These are phyloP conservation scores for Rousettus leschenaultii DNA, from an alignment of 2,113 vertebrate species.

Conservation along the genomic window DNA sequence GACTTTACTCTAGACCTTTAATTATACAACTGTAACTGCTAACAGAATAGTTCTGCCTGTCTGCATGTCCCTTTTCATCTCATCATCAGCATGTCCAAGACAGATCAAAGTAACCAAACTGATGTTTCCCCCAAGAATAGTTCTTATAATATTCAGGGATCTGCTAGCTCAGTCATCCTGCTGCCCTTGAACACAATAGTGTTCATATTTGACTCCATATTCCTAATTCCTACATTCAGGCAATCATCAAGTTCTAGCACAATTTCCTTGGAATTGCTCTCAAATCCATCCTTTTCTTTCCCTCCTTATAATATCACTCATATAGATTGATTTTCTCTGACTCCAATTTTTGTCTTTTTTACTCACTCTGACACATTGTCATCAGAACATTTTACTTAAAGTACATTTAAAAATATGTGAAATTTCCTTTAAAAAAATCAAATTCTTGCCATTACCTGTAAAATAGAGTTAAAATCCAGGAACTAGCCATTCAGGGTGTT, in stretches of 20 bases:
- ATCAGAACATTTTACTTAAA: constrained; percentile 22
- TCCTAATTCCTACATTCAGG: neutral
- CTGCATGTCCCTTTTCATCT: neutral
- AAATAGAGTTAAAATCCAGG: neutral
- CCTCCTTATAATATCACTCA: neutral
- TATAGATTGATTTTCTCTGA: neutral
- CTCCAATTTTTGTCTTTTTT: neutral
- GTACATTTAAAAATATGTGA: neutral
- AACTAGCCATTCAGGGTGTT: neutral
- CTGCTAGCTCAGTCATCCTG: neutral
- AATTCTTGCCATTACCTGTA: neutral
- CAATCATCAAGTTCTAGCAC: accelerated
- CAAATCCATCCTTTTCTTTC: neutral
- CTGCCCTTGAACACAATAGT: neutral
- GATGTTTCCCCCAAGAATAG: neutral
- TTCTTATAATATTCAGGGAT: neutral
- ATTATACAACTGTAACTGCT: neutral
- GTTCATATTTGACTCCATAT: neutral
- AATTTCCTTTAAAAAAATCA: neutral
- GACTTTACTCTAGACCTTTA: neutral
- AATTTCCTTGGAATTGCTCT: neutral
- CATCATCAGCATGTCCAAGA: neutral
- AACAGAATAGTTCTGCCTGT: neutral
- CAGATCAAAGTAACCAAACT: neutral
- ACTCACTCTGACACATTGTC: neutral